These are phyloP conservation scores for Pseudomyrmex dendroicus DNA, from an alignment of 1,140 invertebrate genomes.

Conservation along the genomic window DNA sequence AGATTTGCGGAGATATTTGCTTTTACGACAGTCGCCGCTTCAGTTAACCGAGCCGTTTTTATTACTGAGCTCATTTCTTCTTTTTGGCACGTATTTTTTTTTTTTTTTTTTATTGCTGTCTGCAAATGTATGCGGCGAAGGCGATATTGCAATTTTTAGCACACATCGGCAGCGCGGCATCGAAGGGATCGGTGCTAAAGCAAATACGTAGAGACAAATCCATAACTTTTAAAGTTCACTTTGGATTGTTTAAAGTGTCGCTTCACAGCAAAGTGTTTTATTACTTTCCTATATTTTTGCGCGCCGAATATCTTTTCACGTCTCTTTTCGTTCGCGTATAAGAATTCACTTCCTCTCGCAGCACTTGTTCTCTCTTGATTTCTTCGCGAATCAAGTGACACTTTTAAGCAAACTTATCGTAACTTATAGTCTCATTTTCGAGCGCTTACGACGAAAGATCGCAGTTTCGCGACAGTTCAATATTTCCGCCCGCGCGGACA, in stretches of 20 bases:
- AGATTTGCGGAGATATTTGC: slow-evolving; percentile 3
- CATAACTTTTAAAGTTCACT: neutral
- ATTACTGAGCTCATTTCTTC: neutral
- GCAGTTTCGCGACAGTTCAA: neutral
- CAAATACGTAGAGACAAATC: neutral
- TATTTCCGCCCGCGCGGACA: neutral
- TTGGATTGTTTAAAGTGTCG: neutral
- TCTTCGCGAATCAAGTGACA: neutral
- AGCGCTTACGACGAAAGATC: neutral
- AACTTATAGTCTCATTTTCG: neutral
- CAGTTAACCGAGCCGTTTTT: neutral
- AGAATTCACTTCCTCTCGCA: neutral
- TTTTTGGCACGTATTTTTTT: neutral
- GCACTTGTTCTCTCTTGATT: neutral
- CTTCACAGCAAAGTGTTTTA: neutral
- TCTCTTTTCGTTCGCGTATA: neutral
- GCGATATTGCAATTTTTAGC: neutral
- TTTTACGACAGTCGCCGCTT: neutral
- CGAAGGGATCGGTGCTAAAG: neutral
- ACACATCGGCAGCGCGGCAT: neutral
- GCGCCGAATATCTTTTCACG: neutral
- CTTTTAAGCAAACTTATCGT: neutral
- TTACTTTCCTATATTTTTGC: too few relatives aligned
- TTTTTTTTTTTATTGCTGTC: neutral
- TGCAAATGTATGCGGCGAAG: neutral